Conservation (phyloP, 1,140 invertebrate species). For the Zophobas atratus region DNA sequence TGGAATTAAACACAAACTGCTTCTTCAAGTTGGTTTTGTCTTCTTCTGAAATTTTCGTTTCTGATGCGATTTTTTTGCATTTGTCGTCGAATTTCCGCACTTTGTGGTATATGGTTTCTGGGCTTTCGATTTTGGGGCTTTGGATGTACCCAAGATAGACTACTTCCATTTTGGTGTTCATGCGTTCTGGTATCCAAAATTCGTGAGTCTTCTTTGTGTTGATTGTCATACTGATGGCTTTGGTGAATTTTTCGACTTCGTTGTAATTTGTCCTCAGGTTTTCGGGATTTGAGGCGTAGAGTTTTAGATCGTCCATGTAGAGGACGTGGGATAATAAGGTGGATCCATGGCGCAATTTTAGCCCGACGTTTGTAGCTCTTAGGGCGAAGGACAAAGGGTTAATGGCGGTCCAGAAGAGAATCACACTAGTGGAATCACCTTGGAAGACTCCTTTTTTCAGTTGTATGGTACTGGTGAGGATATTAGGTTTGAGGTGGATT, state of each 20-base stretch:
- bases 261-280: not conserved
- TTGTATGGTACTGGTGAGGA: not conserved
- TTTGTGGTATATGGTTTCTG: not conserved
- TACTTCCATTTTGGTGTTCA: not conserved
- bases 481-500: not conserved
- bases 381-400: not conserved
- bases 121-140: not conserved
- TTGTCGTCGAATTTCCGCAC: not conserved
- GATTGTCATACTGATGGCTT: too few relatives aligned
- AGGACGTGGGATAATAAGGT: not conserved
- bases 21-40: not conserved
- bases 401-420: not conserved
- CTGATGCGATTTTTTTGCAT: not conserved
- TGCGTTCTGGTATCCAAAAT: too few relatives aligned
- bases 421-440: not conserved
- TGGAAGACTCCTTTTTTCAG: not conserved
- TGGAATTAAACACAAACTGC: not conserved
- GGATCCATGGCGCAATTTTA: not conserved
- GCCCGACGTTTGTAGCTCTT: not conserved
- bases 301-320: not conserved
- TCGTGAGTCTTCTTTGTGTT: too few relatives aligned
- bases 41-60: not conserved
- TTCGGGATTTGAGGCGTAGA: not conserved
- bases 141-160: not conserved
- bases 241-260: too few relatives aligned